These are phyloP conservation scores for Psophia crepitans DNA, from an alignment of 2,113 vertebrate species.

Conservation along the genomic window DNA sequence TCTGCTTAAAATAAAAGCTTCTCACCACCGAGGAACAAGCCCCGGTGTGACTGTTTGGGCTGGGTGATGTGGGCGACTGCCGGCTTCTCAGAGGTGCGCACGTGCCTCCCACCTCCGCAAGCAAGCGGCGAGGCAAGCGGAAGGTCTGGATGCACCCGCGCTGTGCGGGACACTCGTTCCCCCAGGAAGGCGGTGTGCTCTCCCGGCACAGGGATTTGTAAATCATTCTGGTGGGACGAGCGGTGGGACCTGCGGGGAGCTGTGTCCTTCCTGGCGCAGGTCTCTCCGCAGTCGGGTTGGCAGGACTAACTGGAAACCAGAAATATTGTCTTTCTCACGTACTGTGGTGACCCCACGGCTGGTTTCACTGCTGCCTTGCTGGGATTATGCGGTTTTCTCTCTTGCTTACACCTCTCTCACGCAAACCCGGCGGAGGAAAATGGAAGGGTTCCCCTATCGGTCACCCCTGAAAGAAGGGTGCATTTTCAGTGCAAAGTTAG, in stretches of 20 bases:
- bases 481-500: background rate
- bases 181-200: background rate
- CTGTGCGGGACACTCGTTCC: background rate
- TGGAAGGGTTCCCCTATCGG: background rate
- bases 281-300: background rate
- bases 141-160: background rate
- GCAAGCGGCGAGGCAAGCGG: background rate
- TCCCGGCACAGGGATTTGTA: background rate
- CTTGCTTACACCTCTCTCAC: background rate
- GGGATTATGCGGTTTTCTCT: background rate
- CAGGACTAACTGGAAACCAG: background rate
- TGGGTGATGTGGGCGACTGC: background rate
- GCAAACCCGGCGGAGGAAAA: background rate
- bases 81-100: background rate
- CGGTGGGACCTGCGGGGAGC: fast-evolving
- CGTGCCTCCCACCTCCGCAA: fast-evolving
- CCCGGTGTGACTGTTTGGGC: background rate
- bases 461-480: background rate
- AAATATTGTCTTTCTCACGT: background rate
- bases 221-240: background rate
- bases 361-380: background rate
- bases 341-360: background rate
- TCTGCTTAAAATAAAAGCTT: constrained; percentile 8
- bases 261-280: background rate
- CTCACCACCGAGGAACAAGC: background rate